Evolutionary conservation across 1,140 invertebrate genomes (phyloP).

Genomic region (Acromyrmex echinatior): DNA sequence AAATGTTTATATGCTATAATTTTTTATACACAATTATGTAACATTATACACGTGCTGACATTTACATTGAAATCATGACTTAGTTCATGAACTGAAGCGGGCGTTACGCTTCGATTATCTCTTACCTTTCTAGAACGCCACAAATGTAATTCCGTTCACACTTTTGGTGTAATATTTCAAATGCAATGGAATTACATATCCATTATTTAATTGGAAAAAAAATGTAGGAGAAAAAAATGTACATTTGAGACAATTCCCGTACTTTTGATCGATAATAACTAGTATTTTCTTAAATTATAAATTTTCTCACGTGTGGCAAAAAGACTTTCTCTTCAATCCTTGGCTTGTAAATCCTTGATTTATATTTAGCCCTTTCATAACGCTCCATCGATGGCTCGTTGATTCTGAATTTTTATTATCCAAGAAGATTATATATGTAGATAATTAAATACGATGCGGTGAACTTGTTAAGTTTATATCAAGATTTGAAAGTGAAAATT

Average conservation of each 20-base stretch:
- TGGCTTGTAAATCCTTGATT: slow-evolving; percentile 34
- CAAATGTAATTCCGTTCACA: slow-evolving; percentile 7
- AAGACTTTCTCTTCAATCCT: slow-evolving; percentile 29
- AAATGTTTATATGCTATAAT: neutral
- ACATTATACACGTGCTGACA: slow-evolving; percentile 46
- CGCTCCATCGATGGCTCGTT: neutral
- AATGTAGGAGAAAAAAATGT: neutral
- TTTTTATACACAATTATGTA: slow-evolving; percentile 24
- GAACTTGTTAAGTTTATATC: neutral
- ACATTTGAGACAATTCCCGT: neutral
- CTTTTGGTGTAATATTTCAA: neutral
- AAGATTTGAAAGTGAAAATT: neutral
- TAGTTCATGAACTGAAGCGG: slow-evolving; percentile 28
- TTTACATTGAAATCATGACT: slow-evolving; percentile 74
- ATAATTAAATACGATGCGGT: neutral
- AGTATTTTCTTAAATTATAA: neutral
- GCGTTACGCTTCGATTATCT: slow-evolving; percentile 60
- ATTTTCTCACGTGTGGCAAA: neutral
- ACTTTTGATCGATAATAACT: neutral
- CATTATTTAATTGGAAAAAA: slow-evolving; percentile 22
- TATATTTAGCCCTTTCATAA: slow-evolving; percentile 22
- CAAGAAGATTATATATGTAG: neutral
- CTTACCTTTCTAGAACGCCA: slow-evolving; percentile 67
- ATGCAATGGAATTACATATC: neutral
- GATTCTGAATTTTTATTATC: neutral